phyloP scores from a whole-genome alignment of 2,113 vertebrate species.

The Montifringilla adamsi region DNA sequence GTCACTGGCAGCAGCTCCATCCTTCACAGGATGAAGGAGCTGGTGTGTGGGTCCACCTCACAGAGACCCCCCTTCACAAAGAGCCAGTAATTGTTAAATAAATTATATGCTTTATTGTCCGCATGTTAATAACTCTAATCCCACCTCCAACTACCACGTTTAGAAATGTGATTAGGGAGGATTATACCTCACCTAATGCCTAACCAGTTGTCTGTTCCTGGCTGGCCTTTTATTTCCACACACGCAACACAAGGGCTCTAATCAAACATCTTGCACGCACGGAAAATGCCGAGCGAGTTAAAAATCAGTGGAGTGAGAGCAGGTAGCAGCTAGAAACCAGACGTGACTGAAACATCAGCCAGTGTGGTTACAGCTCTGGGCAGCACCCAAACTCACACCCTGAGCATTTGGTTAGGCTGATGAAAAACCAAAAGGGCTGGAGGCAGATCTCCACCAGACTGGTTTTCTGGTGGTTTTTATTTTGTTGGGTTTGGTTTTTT shows the following conservation, averaged over 20 bases:
- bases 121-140: slow-evolving; percentile 59
- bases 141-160: slow-evolving; percentile 50
- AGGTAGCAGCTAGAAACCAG: slow-evolving; percentile 26
- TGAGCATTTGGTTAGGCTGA: background rate
- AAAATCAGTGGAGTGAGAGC: slow-evolving; percentile 6
- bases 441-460: background rate
- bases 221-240: slow-evolving; percentile 50
- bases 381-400: background rate
- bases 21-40: background rate
- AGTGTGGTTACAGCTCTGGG: background rate
- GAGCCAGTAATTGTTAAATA: slow-evolving; percentile 47
- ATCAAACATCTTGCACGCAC: background rate
- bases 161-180: slow-evolving; percentile 57
- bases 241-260: background rate
- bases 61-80: background rate
- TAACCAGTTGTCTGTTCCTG: slow-evolving; percentile 52
- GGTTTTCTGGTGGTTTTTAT: background rate
- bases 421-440: background rate
- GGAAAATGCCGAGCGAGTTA: background rate
- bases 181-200: slow-evolving; percentile 62
- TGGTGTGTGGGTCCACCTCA: background rate
- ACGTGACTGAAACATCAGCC: background rate
- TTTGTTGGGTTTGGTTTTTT: background rate
- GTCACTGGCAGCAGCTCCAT: background rate
- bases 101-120: slow-evolving; percentile 59